Conservation (phyloP, 2,113 vertebrate species). For the Sinosuthora webbiana region DNA sequence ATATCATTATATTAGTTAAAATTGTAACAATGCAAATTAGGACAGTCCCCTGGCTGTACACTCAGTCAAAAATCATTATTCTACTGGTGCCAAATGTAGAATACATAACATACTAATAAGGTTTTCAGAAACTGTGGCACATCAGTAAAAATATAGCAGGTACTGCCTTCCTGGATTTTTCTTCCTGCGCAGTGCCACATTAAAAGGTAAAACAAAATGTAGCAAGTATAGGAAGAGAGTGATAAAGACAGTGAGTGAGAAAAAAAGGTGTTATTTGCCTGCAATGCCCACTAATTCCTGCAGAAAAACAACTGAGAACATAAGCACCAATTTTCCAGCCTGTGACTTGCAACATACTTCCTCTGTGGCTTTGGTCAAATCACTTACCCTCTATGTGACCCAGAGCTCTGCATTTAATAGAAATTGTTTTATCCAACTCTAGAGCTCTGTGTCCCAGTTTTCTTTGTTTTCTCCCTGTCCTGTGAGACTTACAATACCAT, state of each 20-base stretch:
- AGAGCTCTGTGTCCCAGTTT: not conserved
- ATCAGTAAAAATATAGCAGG: not conserved
- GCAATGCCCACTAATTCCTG: not conserved
- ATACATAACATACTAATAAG: not conserved
- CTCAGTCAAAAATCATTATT: constrained; percentile 41
- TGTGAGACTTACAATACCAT: not conserved
- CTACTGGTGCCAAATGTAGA: not conserved
- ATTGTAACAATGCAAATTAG: constrained; percentile 59
- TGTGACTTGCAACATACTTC: not conserved
- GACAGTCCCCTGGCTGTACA: not conserved
- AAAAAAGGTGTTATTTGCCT: not conserved
- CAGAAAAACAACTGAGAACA: not conserved
- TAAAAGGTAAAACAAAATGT: not conserved
- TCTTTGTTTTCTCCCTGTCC: not conserved
- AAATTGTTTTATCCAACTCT: not conserved
- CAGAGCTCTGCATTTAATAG: not conserved
- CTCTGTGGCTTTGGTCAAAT: not conserved
- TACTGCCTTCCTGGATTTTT: not conserved
- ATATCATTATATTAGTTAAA: constrained; percentile 40
- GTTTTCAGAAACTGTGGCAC: not conserved
- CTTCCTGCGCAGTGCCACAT: not conserved
- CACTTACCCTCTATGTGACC: not conserved
- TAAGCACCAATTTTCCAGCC: not conserved
- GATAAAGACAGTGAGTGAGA: not conserved
- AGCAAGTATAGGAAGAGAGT: not conserved